Evolutionary conservation across 2,888 invertebrate species (phyloP), one percentile per base, ranked within the genome.

Genomic region (Stenotaenia linearis): DNA sequence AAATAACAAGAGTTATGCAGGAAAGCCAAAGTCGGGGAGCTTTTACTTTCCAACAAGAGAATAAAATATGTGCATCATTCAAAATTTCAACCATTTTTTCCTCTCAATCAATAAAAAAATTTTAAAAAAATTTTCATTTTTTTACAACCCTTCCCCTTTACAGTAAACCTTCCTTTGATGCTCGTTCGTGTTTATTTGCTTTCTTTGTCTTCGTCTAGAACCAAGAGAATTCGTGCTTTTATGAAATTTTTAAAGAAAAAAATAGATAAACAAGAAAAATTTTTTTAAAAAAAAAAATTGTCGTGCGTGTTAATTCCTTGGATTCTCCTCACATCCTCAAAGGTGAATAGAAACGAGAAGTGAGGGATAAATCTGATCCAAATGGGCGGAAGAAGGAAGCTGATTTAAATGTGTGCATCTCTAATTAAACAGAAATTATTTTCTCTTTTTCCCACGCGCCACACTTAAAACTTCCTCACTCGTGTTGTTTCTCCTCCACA

Each of bases 381-480:
- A 69, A 69, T 69, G 69, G 69, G 69, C 69, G 69, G 69, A 69
- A 69, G 69, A 69, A 69, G 69, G 69, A 69, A 69, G 69, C 69
- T 69, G 69, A 69, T 69, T 69, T 69, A 69, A 69, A 25, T 69
- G 69, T 69, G 69, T 69, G 69, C 69, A 69, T 69, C 69, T 69
- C 69, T 69, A 69, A 69, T 69, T 69, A 69, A 69, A 69, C 69
- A 69, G 69, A 69, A 69, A 69, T 69, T 69, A 69, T 69, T 69
- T 69, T 69, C 69, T 69, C 69, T 69, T 69, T 50, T 69, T 69
- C 69, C 69, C 69, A 69, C 69, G 69, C 69, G 15, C 50, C 50
- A 50, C 50, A 50, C 50, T 50, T 50, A 50, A 50, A 50, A 50
- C 50, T 50, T 50, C 50, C 50, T 50, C 50, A 69, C 69, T 69